Conservation (phyloP, 1,140 invertebrate species). For the Ceratoteleas bidentatus region DNA sequence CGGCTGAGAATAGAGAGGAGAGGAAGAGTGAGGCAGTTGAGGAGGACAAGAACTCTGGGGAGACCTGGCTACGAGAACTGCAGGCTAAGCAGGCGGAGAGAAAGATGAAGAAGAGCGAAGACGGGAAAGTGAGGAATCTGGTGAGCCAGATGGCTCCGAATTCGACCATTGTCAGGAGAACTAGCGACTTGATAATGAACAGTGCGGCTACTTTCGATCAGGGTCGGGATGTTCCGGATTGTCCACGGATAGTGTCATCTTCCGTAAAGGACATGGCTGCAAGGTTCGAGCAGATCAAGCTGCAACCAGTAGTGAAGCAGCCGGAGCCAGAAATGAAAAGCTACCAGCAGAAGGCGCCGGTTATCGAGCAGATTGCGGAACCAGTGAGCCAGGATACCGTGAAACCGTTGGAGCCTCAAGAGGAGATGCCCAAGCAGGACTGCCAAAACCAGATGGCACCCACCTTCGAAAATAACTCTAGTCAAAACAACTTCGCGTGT, state of each 20-base stretch:
- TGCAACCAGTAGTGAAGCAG: slow-evolving; percentile 42
- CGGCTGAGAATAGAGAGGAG: slow-evolving; percentile 77
- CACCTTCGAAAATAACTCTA: slow-evolving; percentile 71
- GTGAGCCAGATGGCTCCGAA: slow-evolving; percentile 50
- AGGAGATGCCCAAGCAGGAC: slow-evolving; percentile 65
- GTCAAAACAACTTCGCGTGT: slow-evolving; percentile 69
- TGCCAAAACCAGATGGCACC: slow-evolving; percentile 63
- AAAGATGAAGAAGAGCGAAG: slow-evolving; percentile 82
- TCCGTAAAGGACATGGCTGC: slow-evolving; percentile 91
- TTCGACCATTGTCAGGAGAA: slow-evolving; percentile 72
- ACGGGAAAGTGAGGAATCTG: slow-evolving; percentile 69
- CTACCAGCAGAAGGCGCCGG: slow-evolving; percentile 52
- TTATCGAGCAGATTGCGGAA: slow-evolving; percentile 42
- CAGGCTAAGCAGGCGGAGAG: slow-evolving; percentile 89
- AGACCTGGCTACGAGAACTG: slow-evolving; percentile 89
- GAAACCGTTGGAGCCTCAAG: slow-evolving; percentile 27
- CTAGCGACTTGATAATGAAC: slow-evolving; percentile 78
- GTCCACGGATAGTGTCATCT: slow-evolving; percentile 72
- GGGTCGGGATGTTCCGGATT: slow-evolving; percentile 76
- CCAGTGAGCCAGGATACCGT: slow-evolving; percentile 1
- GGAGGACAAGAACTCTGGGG: slow-evolving; percentile 80
- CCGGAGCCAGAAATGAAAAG: slow-evolving; percentile 58
- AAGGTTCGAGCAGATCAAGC: slow-evolving; percentile 87
- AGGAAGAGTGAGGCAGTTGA: slow-evolving; percentile 66
- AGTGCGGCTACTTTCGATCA: slow-evolving; percentile 66